Evolutionary conservation across 2,797 vertebrate species (phyloP), one percentile per base, ranked within the genome.

Genomic region (Antennarius maculatus): DNA sequence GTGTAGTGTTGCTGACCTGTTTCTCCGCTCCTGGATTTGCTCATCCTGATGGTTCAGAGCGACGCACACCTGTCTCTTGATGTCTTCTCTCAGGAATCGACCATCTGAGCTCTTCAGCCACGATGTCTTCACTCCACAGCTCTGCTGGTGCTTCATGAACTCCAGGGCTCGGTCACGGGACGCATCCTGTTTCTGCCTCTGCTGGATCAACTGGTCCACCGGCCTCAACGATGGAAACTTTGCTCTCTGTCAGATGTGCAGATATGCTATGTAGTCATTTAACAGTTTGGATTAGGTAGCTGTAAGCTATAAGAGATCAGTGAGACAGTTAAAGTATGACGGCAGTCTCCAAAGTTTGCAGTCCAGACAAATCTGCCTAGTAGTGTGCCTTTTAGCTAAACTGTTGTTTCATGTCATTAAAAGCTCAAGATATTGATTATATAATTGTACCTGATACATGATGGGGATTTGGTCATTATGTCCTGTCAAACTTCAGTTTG

Each of bases 1-100:
- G n/a, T n/a, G n/a, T n/a, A n/a, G n/a, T n/a, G n/a, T 16, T 31
- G 43, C 68, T 7, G 8, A 98, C 97, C 94, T 96, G 52, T 90
- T 84, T 70, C 93, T 92, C 14, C 94, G 92, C 31, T 93, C 86
- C 6, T 95, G 86, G 3, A 89, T 55, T 56, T 65, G 73, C 29
- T 83, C 70, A 54, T 90, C 64, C 29, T 93, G 92, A 2, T 87
- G 85, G 59, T 79, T 77, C 88, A 95, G 61, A 0, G 89, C 77
- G 0, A 72, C 85, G 0, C 71, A 79, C 9, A 95, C 85, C 28
- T 73, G 91, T 57, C 92, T 86, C 79, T 82, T 68, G 3, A 93
- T 64, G 1, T 76, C 46, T 0, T 58, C 74, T 5, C 83, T 77
- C 10, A 94, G 41, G 62, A 89, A 86, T 5, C 61, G 91, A 0